Percentiles rank a stretch among this genome's conserved stretches.
Conservation (phyloP, 2,888 invertebrate genomes). For the Litoditis marina region DNA sequence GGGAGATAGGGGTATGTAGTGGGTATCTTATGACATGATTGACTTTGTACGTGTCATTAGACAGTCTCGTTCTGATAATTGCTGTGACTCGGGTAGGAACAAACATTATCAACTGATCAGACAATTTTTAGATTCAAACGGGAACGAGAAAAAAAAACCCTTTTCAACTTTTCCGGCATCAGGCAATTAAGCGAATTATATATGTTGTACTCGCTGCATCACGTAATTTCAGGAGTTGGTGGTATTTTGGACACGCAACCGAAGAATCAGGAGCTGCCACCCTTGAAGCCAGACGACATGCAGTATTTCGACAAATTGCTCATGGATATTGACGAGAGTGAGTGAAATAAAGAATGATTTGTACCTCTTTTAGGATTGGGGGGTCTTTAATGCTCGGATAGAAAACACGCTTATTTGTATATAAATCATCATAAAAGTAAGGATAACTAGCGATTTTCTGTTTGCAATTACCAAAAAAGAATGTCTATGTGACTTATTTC, state of each 20-base stretch:
- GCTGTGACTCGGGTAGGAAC: no score
- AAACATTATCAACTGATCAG: not conserved
- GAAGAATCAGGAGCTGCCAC: slow-evolving; percentile 87
- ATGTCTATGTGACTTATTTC: no score
- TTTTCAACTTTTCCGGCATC: not conserved
- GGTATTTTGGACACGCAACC: slow-evolving; percentile 81
- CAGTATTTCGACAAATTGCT: slow-evolving; percentile 98
- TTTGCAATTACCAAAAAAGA: no score
- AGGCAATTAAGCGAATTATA: not conserved
- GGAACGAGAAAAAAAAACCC: not conserved
- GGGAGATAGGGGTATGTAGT: slow-evolving; percentile 47
- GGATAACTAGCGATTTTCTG: no score
- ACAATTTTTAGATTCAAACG: not conserved
- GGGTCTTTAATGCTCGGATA: no score
- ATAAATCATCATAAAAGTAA: no score
- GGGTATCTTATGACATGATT: no score
- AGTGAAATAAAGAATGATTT: slow-evolving; percentile 79
- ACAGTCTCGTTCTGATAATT: no score
- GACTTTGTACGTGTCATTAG: no score
- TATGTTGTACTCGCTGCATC: no score
- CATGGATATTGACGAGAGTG: slow-evolving; percentile 94
- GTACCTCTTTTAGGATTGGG: no score
- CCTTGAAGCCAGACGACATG: slow-evolving; percentile 98
- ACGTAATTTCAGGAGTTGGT: slow-evolving; percentile 40
- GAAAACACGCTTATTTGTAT: no score